phyloP scores from a whole-genome alignment of 1,140 invertebrate genomes.

The Papilio dardanus region DNA sequence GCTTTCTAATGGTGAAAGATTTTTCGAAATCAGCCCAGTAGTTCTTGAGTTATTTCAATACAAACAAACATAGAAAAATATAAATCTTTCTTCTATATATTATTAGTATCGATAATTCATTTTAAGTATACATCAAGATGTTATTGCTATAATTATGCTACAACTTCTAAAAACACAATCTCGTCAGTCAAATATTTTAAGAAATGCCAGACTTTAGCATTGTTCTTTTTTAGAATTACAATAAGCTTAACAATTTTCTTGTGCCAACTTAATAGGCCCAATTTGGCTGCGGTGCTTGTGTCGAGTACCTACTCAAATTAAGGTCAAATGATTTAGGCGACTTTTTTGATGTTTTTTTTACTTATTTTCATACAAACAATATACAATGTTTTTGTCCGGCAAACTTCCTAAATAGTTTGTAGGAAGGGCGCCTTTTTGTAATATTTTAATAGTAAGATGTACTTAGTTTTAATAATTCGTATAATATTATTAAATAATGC shows the following conservation, averaged over 20 bases:
- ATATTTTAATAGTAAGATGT: too few relatives aligned
- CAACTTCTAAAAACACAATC: too few relatives aligned
- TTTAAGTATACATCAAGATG: too few relatives aligned
- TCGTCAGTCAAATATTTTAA: neutral
- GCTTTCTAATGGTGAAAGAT: too few relatives aligned
- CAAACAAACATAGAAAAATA: too few relatives aligned
- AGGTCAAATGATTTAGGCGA: conserved; percentile 5
- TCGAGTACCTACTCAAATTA: conserved; percentile 18
- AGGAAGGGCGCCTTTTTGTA: too few relatives aligned
- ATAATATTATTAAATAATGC: neutral
- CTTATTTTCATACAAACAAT: neutral
- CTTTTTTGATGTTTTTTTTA: neutral
- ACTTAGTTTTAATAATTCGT: neutral
- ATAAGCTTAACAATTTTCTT: conserved; percentile 13
- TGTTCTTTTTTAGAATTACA: conserved; percentile 8
- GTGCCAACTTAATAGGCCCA: conserved; percentile 8
- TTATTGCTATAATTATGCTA: too few relatives aligned
- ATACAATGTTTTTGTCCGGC: too few relatives aligned
- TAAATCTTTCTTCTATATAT: too few relatives aligned
- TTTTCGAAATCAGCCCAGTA: too few relatives aligned
- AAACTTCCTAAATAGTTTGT: neutral
- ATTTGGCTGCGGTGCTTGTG: conserved; percentile 4
- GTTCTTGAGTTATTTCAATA: too few relatives aligned
- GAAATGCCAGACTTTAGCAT: neutral
- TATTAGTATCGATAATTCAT: too few relatives aligned